phyloP scores from a whole-genome alignment of 2,888 invertebrate genomes.

The Ochropacha duplaris region DNA sequence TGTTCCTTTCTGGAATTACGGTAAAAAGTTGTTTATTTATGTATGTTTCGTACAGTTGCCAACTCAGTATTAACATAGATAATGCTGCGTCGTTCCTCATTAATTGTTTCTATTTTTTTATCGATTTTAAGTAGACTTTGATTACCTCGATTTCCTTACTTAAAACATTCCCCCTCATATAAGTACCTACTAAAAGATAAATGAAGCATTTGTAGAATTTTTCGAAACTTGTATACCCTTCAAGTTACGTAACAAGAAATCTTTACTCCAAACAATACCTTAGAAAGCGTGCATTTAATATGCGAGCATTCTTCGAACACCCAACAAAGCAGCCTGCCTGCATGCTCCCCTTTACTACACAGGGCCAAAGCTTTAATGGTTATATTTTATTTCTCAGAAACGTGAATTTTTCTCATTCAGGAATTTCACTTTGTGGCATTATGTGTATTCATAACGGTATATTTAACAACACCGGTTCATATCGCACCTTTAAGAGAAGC shows the following conservation, averaged over 20 bases:
- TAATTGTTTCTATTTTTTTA: too few relatives aligned
- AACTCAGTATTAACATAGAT: constrained; percentile 8
- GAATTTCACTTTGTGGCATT: constrained; percentile 11
- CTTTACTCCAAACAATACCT: constrained; percentile 8
- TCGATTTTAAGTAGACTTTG: too few relatives aligned
- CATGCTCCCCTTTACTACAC: not conserved
- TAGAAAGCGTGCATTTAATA: constrained; percentile 11
- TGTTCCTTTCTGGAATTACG: constrained; percentile 32
- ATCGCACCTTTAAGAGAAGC: not conserved
- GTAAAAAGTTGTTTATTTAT: constrained; percentile 38
- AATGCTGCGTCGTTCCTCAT: not conserved
- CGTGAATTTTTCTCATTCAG: constrained; percentile 11
- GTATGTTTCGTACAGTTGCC: constrained; percentile 26
- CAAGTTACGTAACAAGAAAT: constrained; percentile 4
- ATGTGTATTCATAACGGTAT: not conserved
- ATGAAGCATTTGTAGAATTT: not conserved
- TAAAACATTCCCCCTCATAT: not conserved
- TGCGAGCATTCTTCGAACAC: constrained; percentile 9
- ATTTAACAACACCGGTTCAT: not conserved
- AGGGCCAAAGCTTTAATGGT: constrained; percentile 8
- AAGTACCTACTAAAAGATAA: not conserved
- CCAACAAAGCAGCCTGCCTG: constrained; percentile 3
- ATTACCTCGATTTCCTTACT: not conserved
- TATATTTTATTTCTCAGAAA: constrained; percentile 8
- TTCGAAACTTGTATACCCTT: not conserved